Base-by-base conservation (phyloP, 1,140 invertebrate species). In the Nasonia vitripennis region DNA sequence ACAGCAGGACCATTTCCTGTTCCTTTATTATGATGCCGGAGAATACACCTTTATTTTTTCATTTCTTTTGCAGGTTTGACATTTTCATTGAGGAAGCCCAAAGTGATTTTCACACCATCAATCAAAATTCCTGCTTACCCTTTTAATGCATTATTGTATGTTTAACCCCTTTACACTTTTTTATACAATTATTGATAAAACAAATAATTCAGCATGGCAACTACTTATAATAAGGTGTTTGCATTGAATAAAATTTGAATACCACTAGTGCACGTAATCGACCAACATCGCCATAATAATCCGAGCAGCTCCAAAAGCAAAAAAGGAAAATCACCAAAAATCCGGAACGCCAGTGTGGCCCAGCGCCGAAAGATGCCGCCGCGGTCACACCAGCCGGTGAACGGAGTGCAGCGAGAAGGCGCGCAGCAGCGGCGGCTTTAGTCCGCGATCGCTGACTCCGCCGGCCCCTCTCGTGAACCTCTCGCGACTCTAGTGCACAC, bases 391-490 rank as follows among this genome's bases (percentile, higher is more conserved):
- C 6, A 55, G 48, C 14, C 9, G 45, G 83, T 34, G 77, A 51
- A 34, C 20, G 31, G 9, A 55, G 55, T 34, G 77, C 48, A 70
- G 77, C 11, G 2, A 11, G 11, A 55, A 73, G 51, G 37, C 31
- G 62, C 68, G 77, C 31, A 77, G 73, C 34, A 23, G 11, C 17
- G 51, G 34, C 14, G 6, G 31, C 55, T 73, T 84, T 77, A 84
- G 83, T 84, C 34, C 67, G 75, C 77, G 83, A 84, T 55, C 77
- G 67, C 83, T 62, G 75, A 84, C 82, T 73, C 31, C 62, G 74
- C 51, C 74, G 74, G 74, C 74, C 11, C 62, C 81, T 82, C 45
- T 14, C 11, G 55, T 77, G 73, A 68, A 9, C 17, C 48, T 68
- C 73, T n/a, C 34, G 51, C 10, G 45, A 27, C 23, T 74, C n/a